A percentile compares a stretch with the other conserved stretches of the same genome.
phyloP scores from a whole-genome alignment of 2,113 vertebrate species.

The Prunella himalayana region DNA sequence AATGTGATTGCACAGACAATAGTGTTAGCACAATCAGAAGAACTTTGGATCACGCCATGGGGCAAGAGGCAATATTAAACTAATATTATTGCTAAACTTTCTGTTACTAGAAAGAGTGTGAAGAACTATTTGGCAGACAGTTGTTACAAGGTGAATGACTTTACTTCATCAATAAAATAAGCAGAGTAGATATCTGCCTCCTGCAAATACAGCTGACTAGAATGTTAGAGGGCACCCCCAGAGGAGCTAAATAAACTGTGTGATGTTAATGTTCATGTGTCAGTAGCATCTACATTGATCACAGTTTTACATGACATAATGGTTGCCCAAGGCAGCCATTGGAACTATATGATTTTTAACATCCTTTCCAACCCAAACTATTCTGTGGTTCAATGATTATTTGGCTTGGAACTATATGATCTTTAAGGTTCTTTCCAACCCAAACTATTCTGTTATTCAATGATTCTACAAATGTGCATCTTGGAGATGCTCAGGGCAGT shows the following conservation, averaged over 20 bases:
- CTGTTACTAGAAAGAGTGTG: not conserved
- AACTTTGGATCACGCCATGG: not conserved
- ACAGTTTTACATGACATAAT: not conserved
- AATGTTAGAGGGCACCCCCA: not conserved
- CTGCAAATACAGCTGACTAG: not conserved
- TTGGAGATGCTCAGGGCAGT: not conserved
- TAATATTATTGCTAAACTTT: not conserved
- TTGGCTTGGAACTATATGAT: not conserved
- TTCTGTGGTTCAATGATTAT: not conserved
- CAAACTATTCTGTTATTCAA: not conserved
- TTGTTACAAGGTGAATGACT: not conserved
- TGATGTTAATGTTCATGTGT: not conserved
- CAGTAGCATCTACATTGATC: not conserved
- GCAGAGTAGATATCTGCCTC: not conserved
- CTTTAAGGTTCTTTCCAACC: not conserved
- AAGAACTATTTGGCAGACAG: not conserved
- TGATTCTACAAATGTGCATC: not conserved
- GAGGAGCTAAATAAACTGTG: not conserved
- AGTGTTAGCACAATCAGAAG: not conserved
- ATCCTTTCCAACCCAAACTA: not conserved
- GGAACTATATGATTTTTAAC: not conserved
- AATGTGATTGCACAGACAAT: not conserved
- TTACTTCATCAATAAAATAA: not conserved
- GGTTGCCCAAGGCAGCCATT: not conserved
- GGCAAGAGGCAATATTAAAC: not conserved